Conservation (phyloP, 1,140 invertebrate genomes). For the Cyrtorhinus lividipennis region DNA sequence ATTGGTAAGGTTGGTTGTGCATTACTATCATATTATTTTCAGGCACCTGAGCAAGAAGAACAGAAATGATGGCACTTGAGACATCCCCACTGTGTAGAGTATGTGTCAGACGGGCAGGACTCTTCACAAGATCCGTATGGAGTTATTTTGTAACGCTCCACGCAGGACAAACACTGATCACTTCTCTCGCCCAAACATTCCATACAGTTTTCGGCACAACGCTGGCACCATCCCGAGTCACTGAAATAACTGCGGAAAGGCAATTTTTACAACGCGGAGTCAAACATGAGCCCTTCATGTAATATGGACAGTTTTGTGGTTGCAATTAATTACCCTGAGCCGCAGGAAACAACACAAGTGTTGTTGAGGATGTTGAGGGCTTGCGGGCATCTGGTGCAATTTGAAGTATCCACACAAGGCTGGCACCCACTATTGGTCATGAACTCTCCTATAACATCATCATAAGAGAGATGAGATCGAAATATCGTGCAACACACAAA, state of each 20-base stretch:
- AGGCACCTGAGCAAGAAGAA: conserved; percentile 55
- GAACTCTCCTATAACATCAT: conserved; percentile 13
- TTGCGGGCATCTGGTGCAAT: conserved; percentile 59
- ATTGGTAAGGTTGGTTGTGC: no score
- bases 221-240: conserved; percentile 59
- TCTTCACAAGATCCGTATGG: conserved; percentile 60
- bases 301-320: no score
- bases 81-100: conserved; percentile 59
- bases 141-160: conserved; percentile 55
- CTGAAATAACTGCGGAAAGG: conserved; percentile 80
- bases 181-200: conserved; percentile 63
- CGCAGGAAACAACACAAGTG: conserved; percentile 59
- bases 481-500: no score
- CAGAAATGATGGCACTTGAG: conserved; percentile 74
- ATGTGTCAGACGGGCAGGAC: conserved; percentile 69
- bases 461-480: neutral
- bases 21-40: no score
- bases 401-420: conserved; percentile 41
- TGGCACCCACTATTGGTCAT: conserved; percentile 19
- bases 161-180: conserved; percentile 71
- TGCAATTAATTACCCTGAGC: conserved; percentile 26
- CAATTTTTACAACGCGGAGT: no score
- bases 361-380: conserved; percentile 56
- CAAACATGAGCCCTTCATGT: no score
- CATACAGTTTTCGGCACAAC: conserved; percentile 68